Base-by-base conservation (phyloP, 2,113 vertebrate species). In the Gobiocypris rarus region DNA sequence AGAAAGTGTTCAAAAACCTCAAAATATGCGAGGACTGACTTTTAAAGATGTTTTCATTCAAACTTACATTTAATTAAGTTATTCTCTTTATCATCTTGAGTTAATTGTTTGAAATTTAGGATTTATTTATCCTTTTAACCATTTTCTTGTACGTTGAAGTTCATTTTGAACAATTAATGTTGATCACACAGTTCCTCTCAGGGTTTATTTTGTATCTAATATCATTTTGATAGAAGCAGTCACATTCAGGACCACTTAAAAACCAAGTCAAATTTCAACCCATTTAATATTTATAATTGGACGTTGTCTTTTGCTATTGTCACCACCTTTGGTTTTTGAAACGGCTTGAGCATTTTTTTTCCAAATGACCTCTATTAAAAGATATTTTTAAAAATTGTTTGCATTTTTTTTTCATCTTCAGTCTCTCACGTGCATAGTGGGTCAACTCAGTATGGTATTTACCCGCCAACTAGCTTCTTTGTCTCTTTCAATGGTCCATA, bases 331-430 rank as follows among this genome's bases (percentile, higher is more conserved):
- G 59, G 59, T 83, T 76, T 86, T 84, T 88, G 65, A 73, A 75
- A 85, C 83, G 34, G 75, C 61, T 81, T 48, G 74, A 34, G 65
- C 28, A 38, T 31, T 50, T 56, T 81, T 41, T 86, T 83, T 86
- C 67, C 61, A 84, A 84, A 77, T 80, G 48, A 89, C 82, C 59
- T 83, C 50, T 88, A 90, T 89, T 89, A 87, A 91, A 91, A 77
- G 69, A 87, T 91, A 87, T 90, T 89, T 91, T 89, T 89, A 31
- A 87, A 90, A 89, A 24, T 34, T 8, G 26, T 63, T 76, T 85
- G 31, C 22, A 24, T 28, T 17, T 71, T 71, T 81, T 31, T 81
- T 31, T 67, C 76, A 22, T 63, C 83, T 71, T 61, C 2, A 13
- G 19, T 61, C 13, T 78, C 10, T 58, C 28, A 13, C 19, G 34